phyloP scores from a whole-genome alignment of 1,140 invertebrate genomes.

The Zelostemma sp. region DNA sequence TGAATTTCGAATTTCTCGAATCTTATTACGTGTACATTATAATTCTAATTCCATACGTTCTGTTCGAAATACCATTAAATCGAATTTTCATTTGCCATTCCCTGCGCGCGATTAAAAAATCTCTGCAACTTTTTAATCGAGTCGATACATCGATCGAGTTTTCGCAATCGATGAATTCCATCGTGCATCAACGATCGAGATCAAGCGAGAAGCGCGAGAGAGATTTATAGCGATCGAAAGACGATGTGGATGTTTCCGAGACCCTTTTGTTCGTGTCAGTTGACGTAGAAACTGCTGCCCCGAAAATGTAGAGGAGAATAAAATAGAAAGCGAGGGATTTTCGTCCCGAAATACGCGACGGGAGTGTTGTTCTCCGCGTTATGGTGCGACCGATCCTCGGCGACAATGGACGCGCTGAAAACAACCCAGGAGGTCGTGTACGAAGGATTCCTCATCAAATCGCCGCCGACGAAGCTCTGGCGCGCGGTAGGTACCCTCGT shows the following conservation, averaged over 20 bases:
- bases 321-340: conserved; percentile 16
- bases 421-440: conserved; percentile 75
- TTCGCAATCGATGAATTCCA: too few species aligned
- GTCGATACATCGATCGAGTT: too few species aligned
- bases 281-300: not conserved
- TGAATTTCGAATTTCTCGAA: too few species aligned
- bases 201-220: too few species aligned
- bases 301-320: not conserved
- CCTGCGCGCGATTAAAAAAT: too few species aligned
- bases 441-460: conserved; percentile 93
- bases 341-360: conserved; percentile 44
- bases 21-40: too few species aligned
- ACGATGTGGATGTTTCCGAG: too few species aligned
- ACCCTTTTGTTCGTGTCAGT: conserved; percentile 5
- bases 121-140: too few species aligned
- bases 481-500: conserved; percentile 81
- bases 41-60: too few species aligned
- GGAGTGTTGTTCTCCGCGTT: not conserved
- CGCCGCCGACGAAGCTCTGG: conserved; percentile 88
- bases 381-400: not conserved
- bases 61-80: too few species aligned
- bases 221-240: conserved; percentile 30
- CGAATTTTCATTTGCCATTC: too few species aligned
- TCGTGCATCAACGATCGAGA: too few species aligned
- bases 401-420: conserved; percentile 52